Percentiles rank a stretch among this genome's conserved stretches.
Evolutionary conservation across 2,113 vertebrate species (phyloP).

Genomic region (Symphodus melops): DNA sequence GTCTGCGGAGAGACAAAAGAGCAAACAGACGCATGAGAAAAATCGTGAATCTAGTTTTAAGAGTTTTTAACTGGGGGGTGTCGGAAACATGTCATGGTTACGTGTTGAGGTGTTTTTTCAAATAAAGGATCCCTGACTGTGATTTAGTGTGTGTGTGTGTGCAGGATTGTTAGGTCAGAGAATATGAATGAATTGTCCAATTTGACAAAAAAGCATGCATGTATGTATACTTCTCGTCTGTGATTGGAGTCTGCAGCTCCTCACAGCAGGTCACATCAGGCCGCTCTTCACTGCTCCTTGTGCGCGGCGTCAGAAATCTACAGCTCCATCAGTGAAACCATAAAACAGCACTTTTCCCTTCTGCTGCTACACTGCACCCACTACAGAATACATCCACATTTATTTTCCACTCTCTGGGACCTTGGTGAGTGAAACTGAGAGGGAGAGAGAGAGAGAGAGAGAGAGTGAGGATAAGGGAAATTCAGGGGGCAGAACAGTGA

Average conservation of each 20-base stretch:
- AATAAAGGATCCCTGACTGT: too few relatives aligned
- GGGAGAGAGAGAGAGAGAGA: conserved; percentile 22
- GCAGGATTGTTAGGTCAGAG: background rate
- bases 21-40: conserved; percentile 23
- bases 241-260: conserved; percentile 30
- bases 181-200: conserved; percentile 27
- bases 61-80: background rate
- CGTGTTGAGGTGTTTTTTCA: conserved; percentile 1
- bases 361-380: conserved; percentile 52
- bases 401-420: conserved; percentile 57
- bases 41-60: background rate
- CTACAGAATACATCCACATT: conserved; percentile 65
- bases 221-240: conserved; percentile 8
- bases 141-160: too few relatives aligned
- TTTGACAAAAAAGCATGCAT: conserved; percentile 11
- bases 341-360: conserved; percentile 69
- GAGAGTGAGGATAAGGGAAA: conserved; percentile 7
- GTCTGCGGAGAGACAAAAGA: conserved; percentile 16
- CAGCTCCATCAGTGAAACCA: conserved; percentile 75
- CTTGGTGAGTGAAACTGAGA: conserved; percentile 30
- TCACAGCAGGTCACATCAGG: conserved; percentile 50
- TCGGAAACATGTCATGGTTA: conserved; percentile 19
- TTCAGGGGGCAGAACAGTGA: conserved; percentile 15
- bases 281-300: conserved; percentile 50
- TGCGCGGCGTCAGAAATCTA: conserved; percentile 61